Base-by-base conservation (phyloP, 2,888 invertebrate genomes). In the Bombylius major region DNA sequence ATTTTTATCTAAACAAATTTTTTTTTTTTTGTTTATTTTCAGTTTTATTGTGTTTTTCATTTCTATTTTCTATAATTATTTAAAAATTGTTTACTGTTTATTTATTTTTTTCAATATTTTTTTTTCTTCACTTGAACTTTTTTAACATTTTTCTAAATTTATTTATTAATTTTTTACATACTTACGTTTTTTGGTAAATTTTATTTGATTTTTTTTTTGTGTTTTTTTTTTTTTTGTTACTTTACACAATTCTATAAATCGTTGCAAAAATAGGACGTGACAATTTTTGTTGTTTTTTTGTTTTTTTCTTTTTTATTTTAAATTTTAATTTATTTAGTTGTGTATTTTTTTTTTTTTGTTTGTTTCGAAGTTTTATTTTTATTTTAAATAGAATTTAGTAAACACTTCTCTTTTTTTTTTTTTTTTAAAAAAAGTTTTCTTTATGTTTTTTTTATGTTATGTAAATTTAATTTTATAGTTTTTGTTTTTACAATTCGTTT, bases 261-360 rank as follows among this genome's bases (percentile, higher is more conserved):
- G 71, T 71, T 72, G 71, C 71, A 72, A 72, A 71, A 72, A 71
- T 71, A 72, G 72, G 72, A 72, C 72, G 71, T 72, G 71, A 71
- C 70, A 59, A 61, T 58, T 51, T n/a, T 39, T 58, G 54, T 56
- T 59, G 51, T 53, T 55, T 32, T 49, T 42, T 42, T 56, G 46
- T 46, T 50, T 39, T 1, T 23, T 23, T 23, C 2, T 23, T 23
- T 23, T 23, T 23, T 23, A 2, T 23, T 23, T 23, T 3, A 39
- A 23, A 50, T 48, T 47, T 42, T 53, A 39, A 52, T 48, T 14
- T 47, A 13, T 42, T 51, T 54, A 23, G 32, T 46, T 54, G 56
- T 50, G 45, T 11, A 8, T 54, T 2, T 23, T 23, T 23, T 23
- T 23, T 23, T 23, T 23, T 23, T 23, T 23, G 1, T 23, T 23